Evolutionary conservation across 2,113 vertebrate genomes (phyloP), one percentile per base, ranked within the genome.

Genomic region (Rhinogobius similis): DNA sequence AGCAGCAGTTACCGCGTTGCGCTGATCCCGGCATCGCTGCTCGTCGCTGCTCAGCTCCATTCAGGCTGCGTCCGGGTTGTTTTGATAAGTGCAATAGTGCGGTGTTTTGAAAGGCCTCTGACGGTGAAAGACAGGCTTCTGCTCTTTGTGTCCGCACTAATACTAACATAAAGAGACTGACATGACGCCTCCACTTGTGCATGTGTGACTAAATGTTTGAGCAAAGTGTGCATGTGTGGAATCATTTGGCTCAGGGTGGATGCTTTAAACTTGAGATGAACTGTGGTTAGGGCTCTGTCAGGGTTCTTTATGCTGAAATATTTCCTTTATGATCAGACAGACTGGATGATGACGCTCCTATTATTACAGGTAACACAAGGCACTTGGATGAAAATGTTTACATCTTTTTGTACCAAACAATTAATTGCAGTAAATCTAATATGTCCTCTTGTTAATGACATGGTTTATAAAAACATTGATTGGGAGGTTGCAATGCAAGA

Each of bases 71-170:
- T 73, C 73, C 39, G 85, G 75, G 87, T 82, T 81, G 85, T 86
- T 87, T 87, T 88, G 87, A 87, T 86, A 87, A 87, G 85, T 69
- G 70, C 73, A 79, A 83, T 76, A 62, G 81, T 38, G 73, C 56
- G 58, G 63, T 86, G 83, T 84, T 90, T 81, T 85, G 76, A 88
- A 85, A 81, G 80, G 77, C 85, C 70, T 77, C 32, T 13, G 58
- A 48, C 72, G 77, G 53, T 89, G 90, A 91, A 82, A 91, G 87
- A 90, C 72, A 21, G 68, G 76, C 74, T 73, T 79, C 77, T 83
- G 86, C 82, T 64, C 79, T 82, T 82, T 80, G 79, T 75, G 43
- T 5, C 5, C 72, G 52, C 74, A 87, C 78, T 82, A 76, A 83
- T 41, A 66, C 76, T 86, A 78, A 88, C 84, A 77, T 69, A 50